These are phyloP conservation scores for Caenorhabditis japonica DNA, from an alignment of 2,888 invertebrate species.

Conservation along the genomic window DNA sequence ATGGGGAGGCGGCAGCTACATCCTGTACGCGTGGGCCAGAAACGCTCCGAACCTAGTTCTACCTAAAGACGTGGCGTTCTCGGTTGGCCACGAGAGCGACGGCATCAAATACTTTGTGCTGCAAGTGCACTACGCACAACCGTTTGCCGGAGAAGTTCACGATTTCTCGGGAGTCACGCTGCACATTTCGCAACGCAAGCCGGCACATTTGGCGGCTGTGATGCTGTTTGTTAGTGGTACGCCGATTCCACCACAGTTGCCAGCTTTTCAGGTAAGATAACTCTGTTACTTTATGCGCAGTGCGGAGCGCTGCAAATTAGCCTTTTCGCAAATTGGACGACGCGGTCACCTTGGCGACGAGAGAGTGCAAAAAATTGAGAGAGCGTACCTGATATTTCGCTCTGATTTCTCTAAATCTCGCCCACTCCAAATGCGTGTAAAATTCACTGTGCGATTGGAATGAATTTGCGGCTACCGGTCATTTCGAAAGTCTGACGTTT, in stretches of 20 bases:
- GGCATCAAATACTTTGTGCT: slow-evolving; percentile 80
- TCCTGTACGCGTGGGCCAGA: slow-evolving; percentile 82
- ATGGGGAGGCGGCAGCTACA: slow-evolving; percentile 77
- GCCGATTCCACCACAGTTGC: slow-evolving; percentile 77
- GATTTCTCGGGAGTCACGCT: slow-evolving; percentile 79
- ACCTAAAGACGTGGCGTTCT: slow-evolving; percentile 81
- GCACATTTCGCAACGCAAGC: slow-evolving; percentile 68
- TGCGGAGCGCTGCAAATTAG: no score
- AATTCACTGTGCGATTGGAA: no score
- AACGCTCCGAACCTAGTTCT: slow-evolving; percentile 81
- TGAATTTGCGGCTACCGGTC: no score
- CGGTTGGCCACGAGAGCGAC: slow-evolving; percentile 80
- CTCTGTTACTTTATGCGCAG: no score
- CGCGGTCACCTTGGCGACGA: no score
- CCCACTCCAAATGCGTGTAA: no score
- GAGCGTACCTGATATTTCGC: no score
- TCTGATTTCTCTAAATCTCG: no score
- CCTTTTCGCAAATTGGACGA: no score
- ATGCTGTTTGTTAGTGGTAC: slow-evolving; percentile 76
- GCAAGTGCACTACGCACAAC: slow-evolving; percentile 78
- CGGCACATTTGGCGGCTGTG: slow-evolving; percentile 78
- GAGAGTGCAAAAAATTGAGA: no score
- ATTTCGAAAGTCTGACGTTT: no score
- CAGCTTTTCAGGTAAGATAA: slow-evolving; percentile 66
- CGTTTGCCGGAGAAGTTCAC: slow-evolving; percentile 76